phyloP scores from a whole-genome alignment of 35 echinoderm and acorn worm genomes.

The Anneissia japonica region DNA sequence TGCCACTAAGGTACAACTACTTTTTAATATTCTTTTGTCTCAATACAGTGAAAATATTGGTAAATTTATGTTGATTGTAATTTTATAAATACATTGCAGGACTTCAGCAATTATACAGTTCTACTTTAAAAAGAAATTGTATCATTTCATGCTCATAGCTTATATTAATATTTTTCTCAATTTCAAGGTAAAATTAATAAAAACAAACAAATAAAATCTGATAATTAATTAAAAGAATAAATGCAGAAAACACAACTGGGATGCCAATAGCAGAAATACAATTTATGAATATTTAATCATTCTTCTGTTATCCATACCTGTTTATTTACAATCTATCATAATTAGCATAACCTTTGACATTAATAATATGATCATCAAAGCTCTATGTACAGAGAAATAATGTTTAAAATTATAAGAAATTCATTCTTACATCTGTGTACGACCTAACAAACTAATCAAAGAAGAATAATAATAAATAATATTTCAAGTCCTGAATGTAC shows the following conservation, averaged over 20 bases:
- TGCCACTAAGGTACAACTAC: no score
- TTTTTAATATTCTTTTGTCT: no score
- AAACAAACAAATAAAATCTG: no score
- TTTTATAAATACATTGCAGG: no score
- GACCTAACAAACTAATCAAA: not conserved
- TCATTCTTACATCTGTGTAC: not conserved
- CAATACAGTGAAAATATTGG: no score
- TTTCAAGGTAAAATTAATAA: no score
- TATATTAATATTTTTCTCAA: no score
- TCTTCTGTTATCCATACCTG: not conserved
- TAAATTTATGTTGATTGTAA: no score
- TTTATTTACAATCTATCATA: not conserved
- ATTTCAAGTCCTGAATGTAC: not conserved
- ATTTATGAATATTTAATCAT: not conserved
- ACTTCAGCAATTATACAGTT: no score
- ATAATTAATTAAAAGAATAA: not conserved
- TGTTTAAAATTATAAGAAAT: not conserved
- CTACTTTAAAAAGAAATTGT: no score
- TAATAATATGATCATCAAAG: not conserved
- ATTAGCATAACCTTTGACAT: not conserved
- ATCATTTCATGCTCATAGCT: no score
- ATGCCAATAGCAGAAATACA: not conserved
- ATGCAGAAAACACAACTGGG: not conserved
- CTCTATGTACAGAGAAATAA: not conserved
- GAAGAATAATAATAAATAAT: not conserved